phyloP scores from a whole-genome alignment of 2,888 invertebrate species.

The Stenodera caucasica region DNA sequence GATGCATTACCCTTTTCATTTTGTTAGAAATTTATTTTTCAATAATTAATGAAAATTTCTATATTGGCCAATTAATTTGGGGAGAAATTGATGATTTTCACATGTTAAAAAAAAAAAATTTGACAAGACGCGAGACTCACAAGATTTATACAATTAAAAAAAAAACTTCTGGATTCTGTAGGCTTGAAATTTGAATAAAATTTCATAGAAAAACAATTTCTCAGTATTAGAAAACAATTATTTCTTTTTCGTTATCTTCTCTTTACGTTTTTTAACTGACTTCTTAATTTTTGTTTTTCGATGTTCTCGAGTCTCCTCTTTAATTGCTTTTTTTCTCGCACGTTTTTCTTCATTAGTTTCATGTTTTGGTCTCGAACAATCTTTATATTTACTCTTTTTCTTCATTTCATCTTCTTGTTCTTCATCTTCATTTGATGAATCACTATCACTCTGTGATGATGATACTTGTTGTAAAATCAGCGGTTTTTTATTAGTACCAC shows the following conservation, averaged over 20 bases:
- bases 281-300: conserved; percentile 90
- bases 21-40: too few relatives aligned
- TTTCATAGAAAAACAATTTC: too few relatives aligned
- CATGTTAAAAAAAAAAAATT: too few relatives aligned
- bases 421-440: conserved; percentile 46
- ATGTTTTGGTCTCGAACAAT: conserved; percentile 70
- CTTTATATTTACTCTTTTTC: conserved; percentile 61
- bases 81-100: too few relatives aligned
- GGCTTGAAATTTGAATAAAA: too few relatives aligned
- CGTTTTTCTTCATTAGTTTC: conserved; percentile 82
- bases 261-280: conserved; percentile 88
- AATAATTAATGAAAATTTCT: too few relatives aligned
- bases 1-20: too few relatives aligned
- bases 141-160: too few relatives aligned
- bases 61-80: too few relatives aligned
- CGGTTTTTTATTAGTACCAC: conserved; percentile 70
- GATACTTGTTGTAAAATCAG: conserved; percentile 61
- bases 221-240: not conserved
- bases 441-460: too few relatives aligned
- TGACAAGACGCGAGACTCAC: too few relatives aligned
- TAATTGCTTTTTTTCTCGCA: conserved; percentile 83
- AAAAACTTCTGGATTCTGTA: too few relatives aligned
- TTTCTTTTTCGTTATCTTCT: conserved; percentile 61
- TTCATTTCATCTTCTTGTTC: conserved; percentile 38
- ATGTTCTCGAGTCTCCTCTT: conserved; percentile 85